These are phyloP conservation scores for Climacteris rufus DNA, from an alignment of 2,113 vertebrate species.

Conservation along the genomic window DNA sequence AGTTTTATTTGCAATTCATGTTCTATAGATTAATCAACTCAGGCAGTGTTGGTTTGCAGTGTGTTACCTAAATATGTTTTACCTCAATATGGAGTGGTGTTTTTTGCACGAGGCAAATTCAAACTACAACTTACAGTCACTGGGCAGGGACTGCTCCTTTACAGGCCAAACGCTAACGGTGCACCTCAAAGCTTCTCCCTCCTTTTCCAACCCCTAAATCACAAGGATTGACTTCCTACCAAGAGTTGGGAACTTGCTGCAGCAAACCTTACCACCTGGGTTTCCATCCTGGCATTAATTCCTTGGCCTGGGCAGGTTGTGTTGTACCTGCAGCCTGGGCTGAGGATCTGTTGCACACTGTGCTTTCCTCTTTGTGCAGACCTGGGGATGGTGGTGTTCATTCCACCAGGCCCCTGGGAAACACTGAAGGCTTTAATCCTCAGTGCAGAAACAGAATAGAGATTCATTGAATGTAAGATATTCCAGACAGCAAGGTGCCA, in stretches of 20 bases:
- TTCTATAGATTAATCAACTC: neutral
- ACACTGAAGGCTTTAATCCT: neutral
- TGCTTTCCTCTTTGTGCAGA: neutral
- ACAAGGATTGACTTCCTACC: neutral
- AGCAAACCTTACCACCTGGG: neutral
- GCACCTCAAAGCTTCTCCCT: neutral
- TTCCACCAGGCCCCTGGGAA: neutral
- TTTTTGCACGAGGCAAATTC: neutral
- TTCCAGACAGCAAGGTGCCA: neutral
- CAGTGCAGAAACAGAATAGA: neutral
- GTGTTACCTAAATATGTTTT: neutral
- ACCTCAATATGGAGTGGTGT: neutral
- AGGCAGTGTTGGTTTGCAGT: slow-evolving; percentile 11
- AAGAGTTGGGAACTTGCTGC: slow-evolving; percentile 17
- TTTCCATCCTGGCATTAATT: neutral
- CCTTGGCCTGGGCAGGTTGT: neutral
- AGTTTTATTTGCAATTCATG: neutral
- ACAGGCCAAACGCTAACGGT: rapidly evolving
- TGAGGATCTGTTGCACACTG: rapidly evolving
- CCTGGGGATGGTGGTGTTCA: neutral
- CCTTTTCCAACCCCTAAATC: neutral
- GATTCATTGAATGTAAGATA: neutral
- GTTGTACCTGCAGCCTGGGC: neutral
- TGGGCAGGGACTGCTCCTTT: neutral
- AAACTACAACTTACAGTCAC: neutral